Percentiles rank a stretch among this genome's conserved stretches.
These are phyloP conservation scores for Caenorhabditis sp. DNA, from an alignment of 2,888 invertebrate genomes.

Conservation along the genomic window DNA sequence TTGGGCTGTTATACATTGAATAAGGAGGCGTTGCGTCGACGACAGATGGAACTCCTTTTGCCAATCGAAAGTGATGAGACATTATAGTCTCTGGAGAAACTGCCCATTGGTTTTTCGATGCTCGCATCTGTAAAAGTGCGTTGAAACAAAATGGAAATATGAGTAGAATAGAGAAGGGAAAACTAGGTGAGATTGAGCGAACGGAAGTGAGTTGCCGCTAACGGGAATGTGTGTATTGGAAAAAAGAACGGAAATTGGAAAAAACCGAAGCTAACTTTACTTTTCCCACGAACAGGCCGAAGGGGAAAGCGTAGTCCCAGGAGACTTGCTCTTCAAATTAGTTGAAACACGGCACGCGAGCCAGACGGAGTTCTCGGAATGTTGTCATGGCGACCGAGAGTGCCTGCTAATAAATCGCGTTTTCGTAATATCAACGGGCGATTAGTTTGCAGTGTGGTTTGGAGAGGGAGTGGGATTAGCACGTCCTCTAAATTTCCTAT, in stretches of 20 bases:
- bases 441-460: constrained; percentile 4
- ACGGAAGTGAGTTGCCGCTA: background rate
- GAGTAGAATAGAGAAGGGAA: constrained; percentile 3
- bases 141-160: background rate
- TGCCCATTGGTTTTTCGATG: constrained; percentile 69
- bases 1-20: constrained; percentile 75
- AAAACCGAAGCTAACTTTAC: constrained; percentile 25
- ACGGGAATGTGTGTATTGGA: background rate
- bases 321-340: constrained; percentile 44
- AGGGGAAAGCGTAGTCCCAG: constrained; percentile 17
- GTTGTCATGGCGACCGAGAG: constrained; percentile 37
- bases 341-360: constrained; percentile 45
- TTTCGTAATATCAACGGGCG: constrained; percentile 43
- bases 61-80: constrained; percentile 71
- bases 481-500: constrained; percentile 33
- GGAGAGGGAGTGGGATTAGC: constrained; percentile 35
- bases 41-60: constrained; percentile 63
- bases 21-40: constrained; percentile 66
- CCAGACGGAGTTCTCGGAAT: background rate
- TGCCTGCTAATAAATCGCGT: constrained; percentile 56
- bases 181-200: background rate
- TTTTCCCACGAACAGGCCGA: constrained; percentile 22
- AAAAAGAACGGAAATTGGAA: constrained; percentile 38
- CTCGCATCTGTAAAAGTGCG: constrained; percentile 54
- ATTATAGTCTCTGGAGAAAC: constrained; percentile 70